Evolutionary conservation across 2,797 vertebrate species (phyloP).

Genomic region (Cheirogaleus major): DNA sequence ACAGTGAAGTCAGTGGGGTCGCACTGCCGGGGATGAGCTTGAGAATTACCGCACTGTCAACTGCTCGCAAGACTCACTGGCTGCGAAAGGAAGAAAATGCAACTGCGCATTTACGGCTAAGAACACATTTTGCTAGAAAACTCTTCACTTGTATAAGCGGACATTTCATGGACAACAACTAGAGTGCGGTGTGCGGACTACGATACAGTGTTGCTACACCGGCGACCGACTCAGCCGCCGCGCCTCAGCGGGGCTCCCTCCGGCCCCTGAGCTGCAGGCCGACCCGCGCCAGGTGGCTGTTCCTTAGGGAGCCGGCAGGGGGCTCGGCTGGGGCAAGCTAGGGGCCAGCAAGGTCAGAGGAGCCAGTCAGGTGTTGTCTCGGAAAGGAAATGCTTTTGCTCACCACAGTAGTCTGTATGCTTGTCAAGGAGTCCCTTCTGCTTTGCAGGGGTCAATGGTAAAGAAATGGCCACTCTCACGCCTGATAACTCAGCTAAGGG

Average conservation of each 20-base stretch:
- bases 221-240: conserved; percentile 78
- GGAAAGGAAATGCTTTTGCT: background rate
- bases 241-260: conserved; percentile 74
- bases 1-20: conserved; percentile 81
- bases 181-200: conserved; percentile 93
- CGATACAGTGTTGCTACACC: conserved; percentile 95
- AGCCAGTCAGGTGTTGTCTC: conserved; percentile 6
- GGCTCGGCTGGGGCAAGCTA: conserved; percentile 56
- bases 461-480: background rate
- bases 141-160: conserved; percentile 89
- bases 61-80: conserved; percentile 80
- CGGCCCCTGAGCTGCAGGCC: background rate
- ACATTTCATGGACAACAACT: conserved; percentile 88
- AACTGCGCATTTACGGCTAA: conserved; percentile 88
- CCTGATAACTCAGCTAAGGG: background rate
- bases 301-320: conserved; percentile 68
- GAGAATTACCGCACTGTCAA: conserved; percentile 88
- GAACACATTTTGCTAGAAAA: conserved; percentile 84
- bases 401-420: conserved; percentile 45
- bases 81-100: conserved; percentile 81
- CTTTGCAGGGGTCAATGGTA: background rate
- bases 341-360: conserved; percentile 66
- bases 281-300: background rate
- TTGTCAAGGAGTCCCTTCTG: conserved; percentile 60
- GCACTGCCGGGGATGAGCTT: conserved; percentile 87